Base-by-base conservation (phyloP, 2,113 vertebrate genomes). In the Mungos mungo region DNA sequence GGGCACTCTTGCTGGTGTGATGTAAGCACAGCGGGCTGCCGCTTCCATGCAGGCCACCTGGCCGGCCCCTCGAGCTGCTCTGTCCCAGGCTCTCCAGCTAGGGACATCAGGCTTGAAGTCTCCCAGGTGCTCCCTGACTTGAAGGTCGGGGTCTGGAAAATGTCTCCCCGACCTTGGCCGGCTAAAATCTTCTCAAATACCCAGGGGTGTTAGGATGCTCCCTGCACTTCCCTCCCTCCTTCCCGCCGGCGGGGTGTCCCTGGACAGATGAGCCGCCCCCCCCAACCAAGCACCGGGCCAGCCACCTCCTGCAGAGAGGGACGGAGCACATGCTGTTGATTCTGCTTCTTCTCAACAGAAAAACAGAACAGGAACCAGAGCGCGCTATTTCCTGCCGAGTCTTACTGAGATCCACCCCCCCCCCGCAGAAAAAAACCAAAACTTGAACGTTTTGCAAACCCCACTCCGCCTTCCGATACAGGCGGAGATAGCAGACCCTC, bases 21-120 rank as follows among this genome's bases (percentile, higher is more conserved):
- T 3, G 14, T 82, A 16, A 16, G 45, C 41, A 8, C 1, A 0
- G 6, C 1, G 47, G 50, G 15, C 18, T 9, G 27, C 2, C 0
- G 1, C 21, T 33, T 35, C 23, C 23, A 1, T 1, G 35, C 13
- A 7, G 47, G 11, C 1, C 25, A 16, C 27, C 7, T 18, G 23
- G 50, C 29, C 10, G 27, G 23, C 10, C 45, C 31, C 10, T 7
- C 3, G 1, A 29, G 33, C 25, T 16, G 33, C 60, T 33, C 19
- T 2, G 9, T 47, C 95, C 63, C 19, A 54, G 52, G 41, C 38
- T 23, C 33, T 45, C 0, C 23, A 33, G 9, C 15, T 14, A 33
- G 1, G 2, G 19, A 8, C 6, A 90, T 21, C 38, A 21, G 76
- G 18, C 47, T 13, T 14, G 41, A 9, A 0, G 29, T 38, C n/a